Base-by-base conservation (phyloP, 2,113 vertebrate genomes). In the Sorex araneus region DNA sequence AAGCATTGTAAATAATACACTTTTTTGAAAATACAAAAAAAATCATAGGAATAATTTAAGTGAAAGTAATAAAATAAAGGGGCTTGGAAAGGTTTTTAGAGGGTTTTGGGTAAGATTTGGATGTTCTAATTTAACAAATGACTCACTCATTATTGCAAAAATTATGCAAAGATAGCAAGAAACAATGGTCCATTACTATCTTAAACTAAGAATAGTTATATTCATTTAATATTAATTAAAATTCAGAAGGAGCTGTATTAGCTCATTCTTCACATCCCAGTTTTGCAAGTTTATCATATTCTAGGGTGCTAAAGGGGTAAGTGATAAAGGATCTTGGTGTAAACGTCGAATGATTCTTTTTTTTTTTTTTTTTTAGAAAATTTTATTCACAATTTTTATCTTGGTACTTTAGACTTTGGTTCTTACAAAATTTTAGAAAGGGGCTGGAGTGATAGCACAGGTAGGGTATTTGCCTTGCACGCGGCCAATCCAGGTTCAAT, bases 81-180 rank as follows among this genome's bases (percentile, higher is more conserved):
- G 8, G 1, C 19, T 23, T 60, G 18, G 23, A 1, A 75, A 3
- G 74, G 10, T 77, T 36, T 64, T 1, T 4, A 64, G 54, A 93
- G 76, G 6, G 30, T 88, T 83, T 30, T 57, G 43, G 27, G 6
- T 6, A 71, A 36, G 6, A 67, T 79, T 83, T 64, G 2, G 18
- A 80, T 66, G 18, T 54, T 23, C 16, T 69, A 47, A 57, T 43
- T 1, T 15, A 73, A 76, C 9, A 6, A 75, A 32, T 40, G 34
- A 47, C 86, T 90, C 6, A 27, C 40, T 95, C 19, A 69, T 27
- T 9, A 75, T 18, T 76, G 54, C 4, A 12, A 90, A 63, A 83
- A 21, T 25, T 57, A 32, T n/a, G 19, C 2, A 50, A 43, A 32
- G 43, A 64, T 19, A 77, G 73, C 8, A 88, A 76, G 34, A 4